Evolutionary conservation across 2,888 invertebrate species (phyloP).

Genomic region (Synanthedon myopaeformis): DNA sequence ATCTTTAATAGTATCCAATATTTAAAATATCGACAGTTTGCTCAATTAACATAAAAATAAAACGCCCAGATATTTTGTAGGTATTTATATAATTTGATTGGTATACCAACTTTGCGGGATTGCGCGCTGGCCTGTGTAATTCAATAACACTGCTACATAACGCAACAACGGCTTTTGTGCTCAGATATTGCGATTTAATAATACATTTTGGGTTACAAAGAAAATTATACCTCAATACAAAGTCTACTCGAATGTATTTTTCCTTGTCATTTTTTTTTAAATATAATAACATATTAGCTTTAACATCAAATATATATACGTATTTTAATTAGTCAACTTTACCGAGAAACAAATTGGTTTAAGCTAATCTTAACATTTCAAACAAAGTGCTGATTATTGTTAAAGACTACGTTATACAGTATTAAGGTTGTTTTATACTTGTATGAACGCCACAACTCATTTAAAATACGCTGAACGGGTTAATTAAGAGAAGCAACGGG

Average conservation of each 20-base stretch:
- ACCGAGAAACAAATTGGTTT: no score
- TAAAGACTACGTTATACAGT: slow-evolving; percentile 27
- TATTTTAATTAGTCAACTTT: no score
- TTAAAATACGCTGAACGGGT: slow-evolving; percentile 50
- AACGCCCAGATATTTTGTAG: no score
- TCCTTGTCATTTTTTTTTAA: background rate
- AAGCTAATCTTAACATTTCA: no score
- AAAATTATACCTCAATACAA: no score
- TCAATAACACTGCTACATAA: background rate
- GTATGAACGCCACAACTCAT: slow-evolving; percentile 27
- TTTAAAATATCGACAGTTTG: no score
- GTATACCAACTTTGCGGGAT: background rate
- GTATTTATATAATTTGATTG: background rate
- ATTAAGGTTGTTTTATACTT: slow-evolving; percentile 15
- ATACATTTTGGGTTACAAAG: no score
- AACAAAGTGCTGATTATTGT: slow-evolving; percentile 15
- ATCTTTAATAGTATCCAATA: no score
- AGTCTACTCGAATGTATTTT: no score
- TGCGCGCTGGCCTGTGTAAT: background rate
- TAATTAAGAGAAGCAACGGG: slow-evolving; percentile 48
- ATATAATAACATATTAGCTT: background rate
- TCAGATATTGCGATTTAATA: background rate
- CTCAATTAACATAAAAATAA: no score
- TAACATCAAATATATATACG: background rate
- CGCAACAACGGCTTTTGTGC: background rate